Conservation (phyloP, 1,140 invertebrate genomes). For the Drosophila pseudoobscura region DNA sequence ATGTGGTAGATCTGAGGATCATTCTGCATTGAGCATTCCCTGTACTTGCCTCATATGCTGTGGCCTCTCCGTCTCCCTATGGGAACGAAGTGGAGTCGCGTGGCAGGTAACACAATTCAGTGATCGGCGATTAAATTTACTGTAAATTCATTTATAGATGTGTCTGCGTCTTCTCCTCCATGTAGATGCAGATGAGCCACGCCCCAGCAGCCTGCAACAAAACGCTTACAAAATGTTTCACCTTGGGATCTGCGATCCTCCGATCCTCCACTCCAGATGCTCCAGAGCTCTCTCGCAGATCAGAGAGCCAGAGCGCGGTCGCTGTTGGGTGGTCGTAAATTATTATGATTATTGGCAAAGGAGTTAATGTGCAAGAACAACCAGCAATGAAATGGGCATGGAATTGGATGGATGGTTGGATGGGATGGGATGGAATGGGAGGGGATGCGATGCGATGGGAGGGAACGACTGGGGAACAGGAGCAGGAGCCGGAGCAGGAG, state of each 20-base stretch:
- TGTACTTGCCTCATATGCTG: too few species aligned
- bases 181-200: conserved; percentile 23
- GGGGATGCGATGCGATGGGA: too few species aligned
- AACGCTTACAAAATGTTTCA: conserved; percentile 67
- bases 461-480: not conserved
- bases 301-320: conserved; percentile 1
- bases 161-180: conserved; percentile 14
- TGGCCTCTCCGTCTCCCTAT: too few species aligned
- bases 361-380: conserved; percentile 69
- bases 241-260: conserved; percentile 6
- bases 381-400: not conserved
- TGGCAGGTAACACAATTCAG: conserved; percentile 1
- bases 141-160: conserved; percentile 22
- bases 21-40: too few species aligned
- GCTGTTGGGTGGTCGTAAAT: conserved; percentile 75
- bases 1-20: too few species aligned
- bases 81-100: too few species aligned
- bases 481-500: conserved; percentile 28
- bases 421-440: too few species aligned
- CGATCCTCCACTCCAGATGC: conserved; percentile 18
- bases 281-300: too few species aligned
- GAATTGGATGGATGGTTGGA: not conserved
- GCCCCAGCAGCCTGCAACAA: conserved; percentile 38
- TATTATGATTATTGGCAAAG: conserved; percentile 76
- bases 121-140: conserved; percentile 26